Percentiles rank a stretch among this genome's conserved stretches.
These are phyloP conservation scores for Drosophila kokeensis DNA, from an alignment of 2,888 invertebrate species.

Conservation along the genomic window DNA sequence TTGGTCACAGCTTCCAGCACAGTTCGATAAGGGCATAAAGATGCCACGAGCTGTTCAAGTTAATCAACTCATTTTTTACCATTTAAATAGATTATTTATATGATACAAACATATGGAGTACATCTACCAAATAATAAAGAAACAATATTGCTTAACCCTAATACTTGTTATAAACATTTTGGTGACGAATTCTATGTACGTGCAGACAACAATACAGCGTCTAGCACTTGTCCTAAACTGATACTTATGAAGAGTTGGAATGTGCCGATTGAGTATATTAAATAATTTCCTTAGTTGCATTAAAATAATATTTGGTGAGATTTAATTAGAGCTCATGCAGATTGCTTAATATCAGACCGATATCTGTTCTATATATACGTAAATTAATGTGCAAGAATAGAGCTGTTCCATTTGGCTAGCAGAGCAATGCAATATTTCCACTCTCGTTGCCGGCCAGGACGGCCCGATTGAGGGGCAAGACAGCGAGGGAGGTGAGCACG, in stretches of 20 bases:
- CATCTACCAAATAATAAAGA: conserved; percentile 23
- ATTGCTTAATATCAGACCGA: conserved; percentile 8
- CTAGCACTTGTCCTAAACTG: conserved; percentile 12
- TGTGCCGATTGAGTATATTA: conserved; percentile 42
- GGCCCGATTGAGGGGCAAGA: conserved; percentile 95
- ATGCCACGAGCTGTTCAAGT: background rate
- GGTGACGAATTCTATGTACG: conserved; percentile 26
- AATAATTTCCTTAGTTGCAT: conserved; percentile 38
- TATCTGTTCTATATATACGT: conserved; percentile 3
- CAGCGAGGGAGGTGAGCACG: conserved; percentile 94
- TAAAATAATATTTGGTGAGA: conserved; percentile 72
- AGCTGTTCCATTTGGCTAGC: conserved; percentile 85
- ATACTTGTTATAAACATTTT: conserved; percentile 14
- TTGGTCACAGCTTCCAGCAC: conserved; percentile 5
- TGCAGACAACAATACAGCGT: background rate
- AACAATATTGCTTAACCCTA: conserved; percentile 37
- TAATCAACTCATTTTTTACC: background rate
- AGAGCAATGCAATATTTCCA: conserved; percentile 92
- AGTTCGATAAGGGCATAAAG: background rate
- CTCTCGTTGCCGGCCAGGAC: conserved; percentile 96
- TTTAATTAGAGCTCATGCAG: conserved; percentile 15
- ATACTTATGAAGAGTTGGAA: conserved; percentile 30
- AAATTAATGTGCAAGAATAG: conserved; percentile 6
- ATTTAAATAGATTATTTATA: conserved; percentile 36
- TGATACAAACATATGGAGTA: conserved; percentile 35